Evolutionary conservation across 2,113 vertebrate genomes (phyloP).

Genomic region (Carlito syrichta): DNA sequence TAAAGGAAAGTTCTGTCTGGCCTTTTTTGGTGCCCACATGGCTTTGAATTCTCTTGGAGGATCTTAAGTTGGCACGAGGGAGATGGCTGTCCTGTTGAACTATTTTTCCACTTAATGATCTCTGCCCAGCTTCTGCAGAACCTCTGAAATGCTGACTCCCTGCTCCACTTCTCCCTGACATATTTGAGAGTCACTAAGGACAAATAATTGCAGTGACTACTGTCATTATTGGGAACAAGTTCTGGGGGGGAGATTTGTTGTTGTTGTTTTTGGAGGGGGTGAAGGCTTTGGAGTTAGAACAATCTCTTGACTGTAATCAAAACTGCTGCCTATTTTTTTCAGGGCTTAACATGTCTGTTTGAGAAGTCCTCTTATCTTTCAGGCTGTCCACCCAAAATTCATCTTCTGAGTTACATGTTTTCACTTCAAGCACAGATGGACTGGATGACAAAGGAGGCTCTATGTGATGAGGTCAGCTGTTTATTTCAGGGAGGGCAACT

Average conservation of each 20-base stretch:
- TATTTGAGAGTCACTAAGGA: not conserved
- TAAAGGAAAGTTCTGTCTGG: slow-evolving; percentile 1
- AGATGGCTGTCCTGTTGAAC: not conserved
- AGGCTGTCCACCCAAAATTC: slow-evolving; percentile 38
- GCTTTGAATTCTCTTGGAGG: not conserved
- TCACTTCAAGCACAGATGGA: slow-evolving; percentile 34
- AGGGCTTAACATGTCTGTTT: not conserved
- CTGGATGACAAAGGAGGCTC: slow-evolving; percentile 73
- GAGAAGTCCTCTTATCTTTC: slow-evolving; percentile 50
- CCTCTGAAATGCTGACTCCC: not conserved
- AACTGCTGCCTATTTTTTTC: not conserved
- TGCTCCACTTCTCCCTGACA: not conserved
- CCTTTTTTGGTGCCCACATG: not conserved
- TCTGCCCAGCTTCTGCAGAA: not conserved
- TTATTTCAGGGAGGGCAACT: slow-evolving; percentile 58
- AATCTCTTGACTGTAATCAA: slow-evolving; percentile 46
- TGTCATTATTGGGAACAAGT: not conserved
- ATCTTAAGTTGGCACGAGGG: not conserved
- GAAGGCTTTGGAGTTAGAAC: slow-evolving; percentile 48
- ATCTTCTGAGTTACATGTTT: slow-evolving; percentile 44
- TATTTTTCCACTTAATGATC: not conserved
- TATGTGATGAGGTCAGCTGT: slow-evolving; percentile 71
- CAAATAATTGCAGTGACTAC: not conserved
- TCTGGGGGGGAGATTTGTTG: not conserved
- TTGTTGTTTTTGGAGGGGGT: not conserved